Conservation (phyloP, 2,797 vertebrate species). For the Manis pentadactyla region DNA sequence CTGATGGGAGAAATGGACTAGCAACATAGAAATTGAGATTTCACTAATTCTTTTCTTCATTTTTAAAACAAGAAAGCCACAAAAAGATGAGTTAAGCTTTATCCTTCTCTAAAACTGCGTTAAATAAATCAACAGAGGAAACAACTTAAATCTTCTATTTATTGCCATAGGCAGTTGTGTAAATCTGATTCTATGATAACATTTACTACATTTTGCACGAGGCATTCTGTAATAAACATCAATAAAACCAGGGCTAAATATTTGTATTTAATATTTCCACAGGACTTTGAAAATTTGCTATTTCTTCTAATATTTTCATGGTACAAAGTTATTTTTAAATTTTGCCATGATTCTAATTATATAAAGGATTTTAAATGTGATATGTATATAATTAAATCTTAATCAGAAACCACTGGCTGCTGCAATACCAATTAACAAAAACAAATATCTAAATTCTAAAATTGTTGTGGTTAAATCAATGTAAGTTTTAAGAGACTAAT, state of each 20-base stretch:
- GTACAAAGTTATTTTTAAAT: conserved; percentile 30
- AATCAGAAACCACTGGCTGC: not conserved
- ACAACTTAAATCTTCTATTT: not conserved
- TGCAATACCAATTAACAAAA: conserved; percentile 6
- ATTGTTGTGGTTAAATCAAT: conserved; percentile 6
- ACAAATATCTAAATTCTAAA: not conserved
- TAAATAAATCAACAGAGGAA: conserved; percentile 65
- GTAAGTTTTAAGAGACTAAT: not conserved
- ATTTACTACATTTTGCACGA: conserved; percentile 55
- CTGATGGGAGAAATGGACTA: not conserved
- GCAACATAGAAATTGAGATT: not conserved
- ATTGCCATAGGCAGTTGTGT: not conserved
- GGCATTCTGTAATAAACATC: not conserved
- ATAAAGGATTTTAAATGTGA: not conserved
- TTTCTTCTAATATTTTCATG: conserved; percentile 35
- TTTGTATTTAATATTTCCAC: conserved; percentile 39
- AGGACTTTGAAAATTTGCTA: not conserved
- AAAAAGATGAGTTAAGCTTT: conserved; percentile 19
- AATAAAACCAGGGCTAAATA: conserved; percentile 8
- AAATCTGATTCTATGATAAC: conserved; percentile 39
- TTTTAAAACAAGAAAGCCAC: conserved; percentile 44
- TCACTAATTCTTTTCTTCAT: not conserved
- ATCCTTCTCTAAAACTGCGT: not conserved
- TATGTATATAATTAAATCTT: not conserved
- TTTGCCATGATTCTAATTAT: not conserved